Base-by-base conservation (phyloP, 1,140 invertebrate species). In the Chymomyza costata region DNA sequence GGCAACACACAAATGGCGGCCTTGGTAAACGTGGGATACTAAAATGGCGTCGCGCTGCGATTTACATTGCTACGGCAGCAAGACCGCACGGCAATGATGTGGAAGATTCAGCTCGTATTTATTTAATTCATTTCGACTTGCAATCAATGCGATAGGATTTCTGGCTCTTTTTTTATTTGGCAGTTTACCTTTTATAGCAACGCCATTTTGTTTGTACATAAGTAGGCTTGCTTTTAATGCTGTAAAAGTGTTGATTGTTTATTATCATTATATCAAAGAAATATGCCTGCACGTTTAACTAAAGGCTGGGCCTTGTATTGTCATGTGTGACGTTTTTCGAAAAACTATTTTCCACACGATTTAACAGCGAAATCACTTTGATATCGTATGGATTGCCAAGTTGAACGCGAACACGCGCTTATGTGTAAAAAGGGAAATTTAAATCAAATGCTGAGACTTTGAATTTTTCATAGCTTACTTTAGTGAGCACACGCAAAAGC, bases 401-500 rank as follows among this genome's bases (percentile, higher is more conserved):
- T n/a, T 15, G 30, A 15, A 15, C 17, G 28, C 10, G 31, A 13
- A 41, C 18, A 34, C 18, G 13, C 6, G 39, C 11, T 21, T 28
- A 10, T 57, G 60, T 70, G 51, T 65, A 58, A 54, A 59, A 66
- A 57, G 53, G 66, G 54, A 65, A 65, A 76, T 76, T 76, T 76
- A 76, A 76, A 76, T 76, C 70, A 76, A 76, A 76, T 76, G 70
- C 66, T 48, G 63, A 49, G 48, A 52, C 59, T 48, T 52, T 80
- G 64, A 80, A 80, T 80, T 73, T 80, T 80, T 80, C 67, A 80
- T 80, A 46, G 64, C 73, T 64, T 47, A 71, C 63, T 78, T 71
- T 71, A 57, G 47, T 55, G 59, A 34, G n/a, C n/a, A 59, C 69
- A 25, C 21, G 21, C 21, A 25, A 25, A 25, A n/a, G n/a, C 21